Evolutionary conservation across 2,888 invertebrate genomes (phyloP), one percentile per base, ranked within the genome.

Genomic region (Melieria crassipennis): DNA sequence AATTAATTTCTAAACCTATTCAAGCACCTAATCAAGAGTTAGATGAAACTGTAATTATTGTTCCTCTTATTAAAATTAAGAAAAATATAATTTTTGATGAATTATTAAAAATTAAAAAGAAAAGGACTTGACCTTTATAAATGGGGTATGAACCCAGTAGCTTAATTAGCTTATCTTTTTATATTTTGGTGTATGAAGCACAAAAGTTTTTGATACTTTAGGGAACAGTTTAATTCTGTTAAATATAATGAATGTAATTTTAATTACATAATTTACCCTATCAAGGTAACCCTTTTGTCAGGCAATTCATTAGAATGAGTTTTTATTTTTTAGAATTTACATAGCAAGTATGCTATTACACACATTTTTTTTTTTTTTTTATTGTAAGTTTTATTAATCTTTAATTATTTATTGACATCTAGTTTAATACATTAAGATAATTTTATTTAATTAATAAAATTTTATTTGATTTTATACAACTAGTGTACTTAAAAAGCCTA

Each of bases 1-100:
- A 78, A 87, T 91, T 91, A 86, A 91, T 89, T 89, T 91, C 91
- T 88, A 91, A 84, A 0, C 90, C 89, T 86, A 91, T 89, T 89
- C 90, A 91, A 83, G 87, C 84, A 76, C 83, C 77, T 79, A 88
- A 76, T 80, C 88, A 88, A n/a, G 87, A 86, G 74, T 84, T 85
- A 42, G 87, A 78, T 11, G 87, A 86, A 72, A 90, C 88, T 77
- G 88, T 85, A 83, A 90, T 87, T 85, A 90, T 79, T 75, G 87
- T 85, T 75, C 87, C 84, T 72, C 80, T 75, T 55, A 89, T 86
- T 87, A 90, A 86, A 69, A 87, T 81, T 78, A 86, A 86, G 78
- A 88, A 85, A 87, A 89, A 89, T 86, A 89, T 83, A 83, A 88
- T 86, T 76, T 88, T 89, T 73, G 88, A 88, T 76, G 86, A 78